Percentiles rank a stretch among this genome's conserved stretches.
Evolutionary conservation across 2,113 vertebrate genomes (phyloP).

Genomic region (Ictidomys tridecemlineatus): DNA sequence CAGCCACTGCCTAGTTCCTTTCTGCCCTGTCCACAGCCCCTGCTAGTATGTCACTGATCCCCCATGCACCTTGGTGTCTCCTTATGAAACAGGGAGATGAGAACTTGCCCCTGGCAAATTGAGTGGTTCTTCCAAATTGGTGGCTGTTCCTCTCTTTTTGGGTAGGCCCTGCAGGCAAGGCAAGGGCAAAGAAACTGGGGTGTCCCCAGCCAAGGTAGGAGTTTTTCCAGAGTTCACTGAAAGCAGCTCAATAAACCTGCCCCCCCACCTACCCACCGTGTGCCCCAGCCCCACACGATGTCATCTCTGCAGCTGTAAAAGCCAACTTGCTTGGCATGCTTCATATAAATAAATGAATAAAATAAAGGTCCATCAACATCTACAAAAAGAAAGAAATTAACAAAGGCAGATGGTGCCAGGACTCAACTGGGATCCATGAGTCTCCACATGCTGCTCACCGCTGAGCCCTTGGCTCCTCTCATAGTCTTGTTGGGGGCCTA

Average conservation of each 20-base stretch:
- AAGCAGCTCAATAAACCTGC: neutral
- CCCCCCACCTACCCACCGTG: neutral
- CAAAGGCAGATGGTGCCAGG: neutral
- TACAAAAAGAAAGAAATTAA: neutral
- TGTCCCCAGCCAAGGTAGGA: neutral
- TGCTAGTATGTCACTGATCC: neutral
- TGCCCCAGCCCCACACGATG: neutral
- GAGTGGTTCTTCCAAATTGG: neutral
- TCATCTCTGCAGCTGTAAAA: neutral
- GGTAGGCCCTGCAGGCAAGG: neutral
- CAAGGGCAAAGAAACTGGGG: neutral
- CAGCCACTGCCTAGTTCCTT: neutral
- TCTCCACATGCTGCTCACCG: accelerated
- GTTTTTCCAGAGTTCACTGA: neutral
- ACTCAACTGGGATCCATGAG: neutral
- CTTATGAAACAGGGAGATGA: neutral
- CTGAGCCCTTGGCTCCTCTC: neutral
- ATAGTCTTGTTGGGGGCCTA: neutral
- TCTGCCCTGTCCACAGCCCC: neutral
- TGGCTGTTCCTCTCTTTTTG: neutral
- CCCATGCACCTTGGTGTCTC: neutral
- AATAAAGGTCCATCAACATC: too few relatives aligned
- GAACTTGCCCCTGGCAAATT: neutral
- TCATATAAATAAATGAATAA: too few relatives aligned
- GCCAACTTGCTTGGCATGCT: neutral